These are phyloP conservation scores for Gari tellinella DNA, from an alignment of 2,888 invertebrate genomes.

Conservation along the genomic window DNA sequence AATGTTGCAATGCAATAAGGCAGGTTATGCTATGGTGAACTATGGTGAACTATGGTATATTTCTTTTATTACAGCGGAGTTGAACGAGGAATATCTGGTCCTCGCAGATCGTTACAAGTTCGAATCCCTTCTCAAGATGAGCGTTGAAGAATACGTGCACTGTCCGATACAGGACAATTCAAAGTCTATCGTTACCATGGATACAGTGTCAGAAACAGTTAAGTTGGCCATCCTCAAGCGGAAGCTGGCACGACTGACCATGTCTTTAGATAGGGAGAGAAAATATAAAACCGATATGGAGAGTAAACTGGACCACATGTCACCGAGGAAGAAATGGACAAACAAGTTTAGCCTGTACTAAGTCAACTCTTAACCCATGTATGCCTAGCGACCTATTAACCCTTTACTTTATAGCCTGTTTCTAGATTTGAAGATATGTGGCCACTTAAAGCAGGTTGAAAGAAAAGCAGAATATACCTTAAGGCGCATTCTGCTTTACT, in stretches of 20 bases:
- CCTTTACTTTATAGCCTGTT: too few species aligned
- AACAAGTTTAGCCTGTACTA: conserved; percentile 55
- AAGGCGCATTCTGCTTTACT: too few species aligned
- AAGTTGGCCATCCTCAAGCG: conserved; percentile 48
- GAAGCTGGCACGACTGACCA: conserved; percentile 42
- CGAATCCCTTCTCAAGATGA: conserved; percentile 33
- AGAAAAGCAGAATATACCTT: too few species aligned
- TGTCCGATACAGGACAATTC: conserved; percentile 26
- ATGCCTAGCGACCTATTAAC: too few species aligned
- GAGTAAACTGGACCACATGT: conserved; percentile 21
- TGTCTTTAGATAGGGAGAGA: conserved; percentile 41
- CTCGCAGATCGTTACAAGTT: conserved; percentile 53
- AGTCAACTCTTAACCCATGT: too few species aligned
- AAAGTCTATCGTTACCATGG: conserved; percentile 33
- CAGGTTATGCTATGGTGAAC: too few species aligned
- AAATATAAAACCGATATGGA: conserved; percentile 43
- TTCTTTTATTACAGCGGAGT: conserved; percentile 35
- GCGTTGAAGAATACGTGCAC: conserved; percentile 47
- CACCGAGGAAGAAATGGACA: conserved; percentile 46
- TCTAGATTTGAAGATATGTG: too few species aligned
- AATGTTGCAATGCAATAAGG: too few species aligned
- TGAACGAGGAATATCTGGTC: conserved; percentile 51
- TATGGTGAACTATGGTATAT: too few species aligned
- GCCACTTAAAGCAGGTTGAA: too few species aligned
- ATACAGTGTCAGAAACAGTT: conserved; percentile 48